Evolutionary conservation across 2,888 invertebrate species (phyloP).

Genomic region (Troglohyphantes excavatus): DNA sequence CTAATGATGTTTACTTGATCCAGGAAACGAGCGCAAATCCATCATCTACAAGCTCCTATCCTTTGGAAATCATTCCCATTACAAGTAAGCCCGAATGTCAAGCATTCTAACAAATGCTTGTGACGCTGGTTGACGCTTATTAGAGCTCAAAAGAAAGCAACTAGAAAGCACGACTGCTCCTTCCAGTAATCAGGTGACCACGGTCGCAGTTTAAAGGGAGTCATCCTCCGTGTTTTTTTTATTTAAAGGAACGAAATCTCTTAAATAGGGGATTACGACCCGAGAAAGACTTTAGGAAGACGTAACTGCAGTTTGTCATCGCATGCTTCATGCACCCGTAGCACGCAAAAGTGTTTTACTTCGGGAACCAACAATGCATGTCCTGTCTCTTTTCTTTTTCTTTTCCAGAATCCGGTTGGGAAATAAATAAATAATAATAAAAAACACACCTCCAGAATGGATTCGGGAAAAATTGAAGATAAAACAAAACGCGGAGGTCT

Average conservation of each 20-base stretch:
- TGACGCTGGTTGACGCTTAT: background rate
- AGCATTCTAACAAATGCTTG: constrained; percentile 28
- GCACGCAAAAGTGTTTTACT: constrained; percentile 73
- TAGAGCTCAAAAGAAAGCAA: background rate
- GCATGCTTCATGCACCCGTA: constrained; percentile 70
- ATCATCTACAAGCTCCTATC: background rate
- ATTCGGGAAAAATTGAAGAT: constrained; percentile 20
- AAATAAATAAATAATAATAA: constrained; percentile 37
- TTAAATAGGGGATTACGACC: constrained; percentile 59
- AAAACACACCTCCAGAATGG: constrained; percentile 5
- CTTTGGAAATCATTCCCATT: background rate
- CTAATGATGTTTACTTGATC: constrained; percentile 19
- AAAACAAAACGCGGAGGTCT: constrained; percentile 26
- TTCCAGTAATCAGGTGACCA: constrained; percentile 46
- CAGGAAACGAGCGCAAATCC: constrained; percentile 24
- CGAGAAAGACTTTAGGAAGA: constrained; percentile 49
- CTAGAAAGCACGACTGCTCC: constrained; percentile 15
- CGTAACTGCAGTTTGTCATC: constrained; percentile 70
- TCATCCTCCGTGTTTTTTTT: constrained; percentile 11
- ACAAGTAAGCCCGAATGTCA: constrained; percentile 41
- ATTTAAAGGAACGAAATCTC: constrained; percentile 65
- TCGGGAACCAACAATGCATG: constrained; percentile 73
- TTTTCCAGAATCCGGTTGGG: constrained; percentile 26
- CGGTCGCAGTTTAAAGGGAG: constrained; percentile 12
- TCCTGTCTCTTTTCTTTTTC: constrained; percentile 33